Evolutionary conservation across 53 echinoderm and acorn worm species (phyloP).

Genomic region (Temnopleurus reevesii): DNA sequence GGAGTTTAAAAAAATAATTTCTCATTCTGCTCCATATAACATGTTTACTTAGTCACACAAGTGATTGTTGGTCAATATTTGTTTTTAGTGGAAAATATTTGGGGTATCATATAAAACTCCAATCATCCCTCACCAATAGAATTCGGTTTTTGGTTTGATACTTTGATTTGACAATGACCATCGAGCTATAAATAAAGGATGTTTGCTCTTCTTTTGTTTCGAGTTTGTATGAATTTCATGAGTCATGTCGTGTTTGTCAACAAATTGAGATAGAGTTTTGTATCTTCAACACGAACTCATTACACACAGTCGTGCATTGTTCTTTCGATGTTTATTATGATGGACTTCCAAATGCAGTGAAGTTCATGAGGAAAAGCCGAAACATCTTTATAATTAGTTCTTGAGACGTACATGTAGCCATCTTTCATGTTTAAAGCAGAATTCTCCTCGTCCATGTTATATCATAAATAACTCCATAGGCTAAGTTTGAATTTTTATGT

Average conservation of each 20-base stretch:
- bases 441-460: too few species aligned
- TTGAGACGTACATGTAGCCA: too few species aligned
- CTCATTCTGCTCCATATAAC: neutral
- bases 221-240: neutral
- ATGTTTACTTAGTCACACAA: neutral
- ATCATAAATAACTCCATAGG: too few species aligned
- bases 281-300: neutral
- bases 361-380: too few species aligned
- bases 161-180: neutral
- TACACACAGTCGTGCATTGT: too few species aligned
- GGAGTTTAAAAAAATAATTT: neutral
- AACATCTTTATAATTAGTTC: too few species aligned
- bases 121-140: neutral
- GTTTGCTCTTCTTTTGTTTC: constrained; percentile 5
- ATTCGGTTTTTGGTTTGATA: neutral
- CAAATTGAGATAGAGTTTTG: neutral
- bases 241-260: neutral
- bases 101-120: neutral
- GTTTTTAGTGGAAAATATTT: neutral
- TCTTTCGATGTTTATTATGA: too few species aligned
- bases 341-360: too few species aligned
- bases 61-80: constrained; percentile 20
- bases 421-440: too few species aligned
- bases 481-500: too few species aligned
- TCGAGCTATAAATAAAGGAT: neutral